phyloP scores from a whole-genome alignment of 2,797 vertebrate species.

The Pangasius larnaudii region DNA sequence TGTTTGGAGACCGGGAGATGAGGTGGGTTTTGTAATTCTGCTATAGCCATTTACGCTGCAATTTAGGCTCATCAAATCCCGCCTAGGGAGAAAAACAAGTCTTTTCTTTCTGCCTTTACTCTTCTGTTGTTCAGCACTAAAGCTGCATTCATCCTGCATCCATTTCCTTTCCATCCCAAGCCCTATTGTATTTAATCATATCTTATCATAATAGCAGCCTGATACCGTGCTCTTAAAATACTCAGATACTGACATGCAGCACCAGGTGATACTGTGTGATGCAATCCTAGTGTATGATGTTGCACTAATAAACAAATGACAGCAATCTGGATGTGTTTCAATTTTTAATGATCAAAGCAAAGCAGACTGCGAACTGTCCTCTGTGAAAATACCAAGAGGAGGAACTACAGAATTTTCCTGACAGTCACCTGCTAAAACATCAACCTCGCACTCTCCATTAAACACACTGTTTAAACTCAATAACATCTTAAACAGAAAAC shows the following conservation, averaged over 20 bases:
- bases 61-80: conserved; percentile 45
- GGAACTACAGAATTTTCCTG: not conserved
- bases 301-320: not conserved
- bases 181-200: not conserved
- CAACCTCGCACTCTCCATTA: not conserved
- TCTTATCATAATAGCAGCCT: not conserved
- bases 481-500: not conserved
- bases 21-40: conserved; percentile 59
- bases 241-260: not conserved
- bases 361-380: not conserved
- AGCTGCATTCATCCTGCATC: not conserved
- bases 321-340: not conserved
- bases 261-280: not conserved
- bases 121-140: not conserved
- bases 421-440: not conserved
- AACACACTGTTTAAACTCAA: not conserved
- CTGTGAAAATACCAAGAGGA: not conserved
- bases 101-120: not conserved
- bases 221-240: not conserved
- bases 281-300: not conserved
- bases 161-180: not conserved
- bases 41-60: conserved; percentile 57
- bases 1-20: conserved; percentile 51
- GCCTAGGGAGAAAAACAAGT: not conserved
- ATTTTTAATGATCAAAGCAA: not conserved